phyloP scores from a whole-genome alignment of 2,113 vertebrate species.

The Beaufortia kweichowensis region DNA sequence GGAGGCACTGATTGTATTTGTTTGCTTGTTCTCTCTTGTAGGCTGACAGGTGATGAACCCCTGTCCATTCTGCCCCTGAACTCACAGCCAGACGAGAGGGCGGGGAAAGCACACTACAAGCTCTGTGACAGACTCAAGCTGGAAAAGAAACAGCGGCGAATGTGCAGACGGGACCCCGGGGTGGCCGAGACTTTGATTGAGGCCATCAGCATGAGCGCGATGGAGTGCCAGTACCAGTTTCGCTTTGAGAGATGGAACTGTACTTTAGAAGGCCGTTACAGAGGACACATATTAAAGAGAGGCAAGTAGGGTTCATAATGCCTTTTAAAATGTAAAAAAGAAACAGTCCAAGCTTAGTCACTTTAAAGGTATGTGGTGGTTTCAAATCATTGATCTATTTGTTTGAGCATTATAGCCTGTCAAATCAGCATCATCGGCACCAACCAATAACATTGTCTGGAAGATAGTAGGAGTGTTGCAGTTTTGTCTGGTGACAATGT shows the following conservation, averaged over 20 bases:
- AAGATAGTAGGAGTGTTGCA: too few species aligned
- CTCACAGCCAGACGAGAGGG: slow-evolving; percentile 85
- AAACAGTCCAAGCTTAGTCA: too few species aligned
- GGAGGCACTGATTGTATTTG: neutral
- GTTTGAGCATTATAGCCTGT: too few species aligned
- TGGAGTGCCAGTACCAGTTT: slow-evolving; percentile 98
- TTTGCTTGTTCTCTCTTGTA: slow-evolving; percentile 61
- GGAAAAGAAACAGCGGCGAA: slow-evolving; percentile 95
- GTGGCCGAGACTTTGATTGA: slow-evolving; percentile 95
- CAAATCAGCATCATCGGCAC: too few species aligned
- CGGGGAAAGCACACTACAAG: slow-evolving; percentile 90
- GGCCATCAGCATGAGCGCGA: slow-evolving; percentile 93
- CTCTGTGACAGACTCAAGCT: slow-evolving; percentile 97
- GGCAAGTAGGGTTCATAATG: slow-evolving; percentile 66
- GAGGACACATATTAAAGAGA: slow-evolving; percentile 91
- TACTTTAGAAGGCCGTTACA: slow-evolving; percentile 90
- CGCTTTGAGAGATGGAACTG: slow-evolving; percentile 99
- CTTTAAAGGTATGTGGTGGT: too few species aligned
- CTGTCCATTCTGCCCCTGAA: slow-evolving; percentile 95
- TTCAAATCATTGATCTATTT: too few species aligned
- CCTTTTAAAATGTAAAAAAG: neutral
- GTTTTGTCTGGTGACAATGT: too few species aligned
- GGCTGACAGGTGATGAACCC: slow-evolving; percentile 95
- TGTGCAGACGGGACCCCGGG: slow-evolving; percentile 95
- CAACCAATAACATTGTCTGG: too few species aligned